These are phyloP conservation scores for Megalops cyprinoides DNA, from an alignment of 2,797 vertebrate genomes.

Conservation along the genomic window DNA sequence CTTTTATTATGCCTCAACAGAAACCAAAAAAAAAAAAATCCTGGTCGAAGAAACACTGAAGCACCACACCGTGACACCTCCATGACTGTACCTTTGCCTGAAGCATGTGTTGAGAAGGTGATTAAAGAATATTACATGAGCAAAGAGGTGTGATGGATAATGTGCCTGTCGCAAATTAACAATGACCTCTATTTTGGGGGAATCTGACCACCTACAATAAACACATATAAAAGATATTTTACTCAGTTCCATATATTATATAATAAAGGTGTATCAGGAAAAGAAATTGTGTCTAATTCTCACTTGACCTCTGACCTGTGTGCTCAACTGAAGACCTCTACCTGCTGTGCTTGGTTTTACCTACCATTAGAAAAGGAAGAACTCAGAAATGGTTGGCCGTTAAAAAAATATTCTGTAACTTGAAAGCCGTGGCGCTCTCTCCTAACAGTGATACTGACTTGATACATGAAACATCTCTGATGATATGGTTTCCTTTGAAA, in stretches of 20 bases:
- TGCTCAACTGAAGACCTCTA: conserved; percentile 40
- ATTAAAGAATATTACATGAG: conserved; percentile 44
- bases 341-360: conserved; percentile 64
- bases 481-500: conserved; percentile 72
- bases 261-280: conserved; percentile 29
- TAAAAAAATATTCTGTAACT: conserved; percentile 65
- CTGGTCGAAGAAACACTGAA: conserved; percentile 81
- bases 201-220: conserved; percentile 35
- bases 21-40: conserved; percentile 40
- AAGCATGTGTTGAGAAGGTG: conserved; percentile 58
- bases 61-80: conserved; percentile 79
- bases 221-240: conserved; percentile 29
- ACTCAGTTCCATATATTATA: conserved; percentile 24
- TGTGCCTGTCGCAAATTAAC: conserved; percentile 51
- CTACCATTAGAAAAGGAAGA: conserved; percentile 45
- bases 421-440: conserved; percentile 67
- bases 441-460: conserved; percentile 74
- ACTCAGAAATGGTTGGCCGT: conserved; percentile 55
- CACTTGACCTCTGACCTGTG: conserved; percentile 43
- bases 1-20: conserved; percentile 72
- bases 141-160: conserved; percentile 49
- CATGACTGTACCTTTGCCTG: conserved; percentile 70
- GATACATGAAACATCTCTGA: conserved; percentile 67
- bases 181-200: conserved; percentile 38
- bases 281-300: conserved; percentile 25